These are phyloP conservation scores for Beroe forskalii DNA, from an alignment of 37 sponge, comb jelly and placozoan species.

Conservation along the genomic window DNA sequence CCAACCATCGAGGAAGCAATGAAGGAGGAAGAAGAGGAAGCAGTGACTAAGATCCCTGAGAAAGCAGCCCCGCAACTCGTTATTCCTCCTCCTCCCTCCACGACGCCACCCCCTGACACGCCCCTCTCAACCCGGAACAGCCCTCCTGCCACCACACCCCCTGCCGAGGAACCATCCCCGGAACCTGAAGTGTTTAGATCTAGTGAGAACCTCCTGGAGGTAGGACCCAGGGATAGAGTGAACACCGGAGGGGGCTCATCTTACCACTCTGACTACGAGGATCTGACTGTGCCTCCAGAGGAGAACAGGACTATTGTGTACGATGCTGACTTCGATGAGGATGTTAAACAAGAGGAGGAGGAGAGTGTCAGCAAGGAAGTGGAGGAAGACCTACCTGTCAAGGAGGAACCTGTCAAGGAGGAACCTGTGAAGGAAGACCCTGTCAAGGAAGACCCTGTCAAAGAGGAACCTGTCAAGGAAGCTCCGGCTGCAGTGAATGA, in stretches of 20 bases:
- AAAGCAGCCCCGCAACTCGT: neutral
- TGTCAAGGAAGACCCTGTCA: neutral
- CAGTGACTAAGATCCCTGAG: too few species aligned
- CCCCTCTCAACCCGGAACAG: too few species aligned
- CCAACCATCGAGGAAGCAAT: neutral
- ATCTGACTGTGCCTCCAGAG: neutral
- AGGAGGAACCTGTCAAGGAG: neutral
- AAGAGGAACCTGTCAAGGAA: neutral
- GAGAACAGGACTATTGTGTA: neutral
- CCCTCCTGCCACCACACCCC: too few species aligned
- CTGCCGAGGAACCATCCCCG: neutral
- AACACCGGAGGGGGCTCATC: neutral
- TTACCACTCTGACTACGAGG: slow-evolving; percentile 1
- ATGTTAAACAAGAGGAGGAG: neutral
- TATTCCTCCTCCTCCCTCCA: neutral
- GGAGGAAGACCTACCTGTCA: neutral
- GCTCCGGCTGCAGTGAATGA: neutral
- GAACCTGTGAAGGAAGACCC: neutral
- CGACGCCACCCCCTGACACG: slow-evolving; percentile 10
- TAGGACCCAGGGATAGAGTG: neutral
- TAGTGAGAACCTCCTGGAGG: neutral
- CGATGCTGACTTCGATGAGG: neutral
- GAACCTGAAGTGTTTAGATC: neutral
- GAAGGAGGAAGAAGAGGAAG: neutral
- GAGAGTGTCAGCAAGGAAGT: neutral